These are phyloP conservation scores for Callyntrura sp. DNA, from an alignment of 2,888 invertebrate species.

Conservation along the genomic window DNA sequence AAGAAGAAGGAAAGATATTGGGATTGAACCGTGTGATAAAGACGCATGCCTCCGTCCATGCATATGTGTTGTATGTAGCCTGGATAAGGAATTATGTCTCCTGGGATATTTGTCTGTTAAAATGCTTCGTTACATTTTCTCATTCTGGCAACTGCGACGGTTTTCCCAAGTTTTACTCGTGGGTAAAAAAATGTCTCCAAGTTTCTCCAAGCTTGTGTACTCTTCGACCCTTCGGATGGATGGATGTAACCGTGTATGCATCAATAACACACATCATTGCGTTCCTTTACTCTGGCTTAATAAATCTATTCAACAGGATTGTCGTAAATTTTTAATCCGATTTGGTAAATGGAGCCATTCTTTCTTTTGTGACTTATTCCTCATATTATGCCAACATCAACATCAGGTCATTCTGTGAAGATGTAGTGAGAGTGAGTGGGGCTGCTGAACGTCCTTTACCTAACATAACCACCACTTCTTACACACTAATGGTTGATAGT, in stretches of 20 bases:
- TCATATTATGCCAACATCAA: slow-evolving; percentile 3
- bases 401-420: not conserved
- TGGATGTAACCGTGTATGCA: not conserved
- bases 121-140: not conserved
- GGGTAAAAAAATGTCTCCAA: too few relatives aligned
- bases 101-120: too few relatives aligned
- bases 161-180: not conserved
- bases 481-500: too few relatives aligned
- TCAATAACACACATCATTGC: slow-evolving; percentile 43
- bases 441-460: too few relatives aligned
- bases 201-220: too few relatives aligned
- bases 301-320: slow-evolving; percentile 77
- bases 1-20: not conserved
- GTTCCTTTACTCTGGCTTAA: slow-evolving; percentile 70
- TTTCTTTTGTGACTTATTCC: slow-evolving; percentile 7
- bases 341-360: slow-evolving; percentile 61
- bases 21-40: slow-evolving; percentile 8
- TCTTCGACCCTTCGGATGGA: too few relatives aligned
- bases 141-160: not conserved
- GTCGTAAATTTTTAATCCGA: slow-evolving; percentile 81
- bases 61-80: not conserved
- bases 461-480: too few relatives aligned
- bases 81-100: too few relatives aligned
- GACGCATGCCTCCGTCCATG: not conserved
- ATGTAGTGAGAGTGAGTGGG: not conserved